Percentiles rank a stretch among this genome's conserved stretches.
Conservation (phyloP, 2,888 invertebrate species). For the Cryptus viduatorius region DNA sequence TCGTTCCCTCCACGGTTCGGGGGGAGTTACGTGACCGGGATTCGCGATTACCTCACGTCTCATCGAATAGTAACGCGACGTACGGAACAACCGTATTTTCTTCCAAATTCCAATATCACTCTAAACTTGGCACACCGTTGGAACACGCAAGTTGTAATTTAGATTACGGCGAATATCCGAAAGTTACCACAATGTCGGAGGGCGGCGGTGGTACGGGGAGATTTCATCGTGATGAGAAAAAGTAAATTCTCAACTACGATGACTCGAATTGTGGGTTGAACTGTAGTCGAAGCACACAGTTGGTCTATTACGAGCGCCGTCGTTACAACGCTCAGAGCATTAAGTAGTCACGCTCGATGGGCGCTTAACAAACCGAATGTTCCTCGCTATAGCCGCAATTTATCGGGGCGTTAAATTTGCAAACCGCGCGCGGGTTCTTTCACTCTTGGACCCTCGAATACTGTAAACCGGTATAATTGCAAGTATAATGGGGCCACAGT, state of each 20-base stretch:
- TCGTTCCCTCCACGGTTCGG: not conserved
- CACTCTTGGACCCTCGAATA: not conserved
- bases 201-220: too few relatives aligned
- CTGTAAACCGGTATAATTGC: not conserved
- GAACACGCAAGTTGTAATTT: slow-evolving; percentile 46
- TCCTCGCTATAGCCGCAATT: slow-evolving; percentile 53
- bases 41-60: slow-evolving; percentile 19
- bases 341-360: slow-evolving; percentile 63
- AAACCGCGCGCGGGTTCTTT: slow-evolving; percentile 18
- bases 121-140: slow-evolving; percentile 52
- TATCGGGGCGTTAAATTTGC: slow-evolving; percentile 66
- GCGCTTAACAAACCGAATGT: slow-evolving; percentile 59
- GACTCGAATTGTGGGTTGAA: slow-evolving; percentile 46
- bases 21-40: slow-evolving; percentile 64
- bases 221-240: not conserved
- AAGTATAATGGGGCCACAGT: not conserved
- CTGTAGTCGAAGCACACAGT: slow-evolving; percentile 5
- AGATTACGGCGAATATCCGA: slow-evolving; percentile 35
- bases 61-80: slow-evolving; percentile 52
- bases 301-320: slow-evolving; percentile 54
- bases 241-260: slow-evolving; percentile 14
- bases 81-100: slow-evolving; percentile 48
- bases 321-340: slow-evolving; percentile 56
- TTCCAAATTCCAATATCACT: slow-evolving; percentile 67
- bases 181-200: slow-evolving; percentile 22